Evolutionary conservation across 2,113 vertebrate genomes (phyloP).

Genomic region (Catagonus wagneri): DNA sequence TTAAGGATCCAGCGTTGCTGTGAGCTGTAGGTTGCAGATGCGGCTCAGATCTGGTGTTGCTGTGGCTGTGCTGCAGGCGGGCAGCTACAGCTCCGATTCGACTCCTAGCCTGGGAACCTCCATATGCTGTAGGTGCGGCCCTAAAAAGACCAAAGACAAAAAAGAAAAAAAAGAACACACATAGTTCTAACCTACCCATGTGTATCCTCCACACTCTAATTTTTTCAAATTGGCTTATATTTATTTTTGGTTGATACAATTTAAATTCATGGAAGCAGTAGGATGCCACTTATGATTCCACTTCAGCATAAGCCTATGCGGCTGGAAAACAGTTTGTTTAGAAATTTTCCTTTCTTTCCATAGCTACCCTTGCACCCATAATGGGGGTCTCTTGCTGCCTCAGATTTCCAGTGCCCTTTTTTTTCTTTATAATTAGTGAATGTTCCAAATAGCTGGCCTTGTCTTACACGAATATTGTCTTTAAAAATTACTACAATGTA

Average conservation of each 20-base stretch:
- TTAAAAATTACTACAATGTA: constrained; percentile 69
- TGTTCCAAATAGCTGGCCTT: constrained; percentile 32
- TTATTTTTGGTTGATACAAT: constrained; percentile 8
- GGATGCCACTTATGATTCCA: not conserved
- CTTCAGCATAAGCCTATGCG: not conserved
- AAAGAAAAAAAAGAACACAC: no score
- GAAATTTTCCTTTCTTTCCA: not conserved
- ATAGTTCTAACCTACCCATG: not conserved
- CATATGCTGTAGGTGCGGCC: no score
- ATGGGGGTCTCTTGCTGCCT: constrained; percentile 61
- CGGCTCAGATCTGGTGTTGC: no score
- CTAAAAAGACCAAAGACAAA: no score
- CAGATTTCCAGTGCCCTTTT: constrained; percentile 70
- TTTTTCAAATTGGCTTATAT: constrained; percentile 39
- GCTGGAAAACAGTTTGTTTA: not conserved
- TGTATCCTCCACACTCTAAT: not conserved
- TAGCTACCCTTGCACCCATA: not conserved
- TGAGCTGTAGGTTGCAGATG: no score
- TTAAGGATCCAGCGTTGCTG: no score
- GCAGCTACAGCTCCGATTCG: no score
- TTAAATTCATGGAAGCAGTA: constrained; percentile 46
- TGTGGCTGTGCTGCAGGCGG: no score
- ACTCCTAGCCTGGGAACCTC: no score
- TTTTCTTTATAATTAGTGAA: constrained; percentile 70
- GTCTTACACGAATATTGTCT: constrained; percentile 52